Conservation (phyloP, 2,888 invertebrate genomes). For the Tortrix viridana region DNA sequence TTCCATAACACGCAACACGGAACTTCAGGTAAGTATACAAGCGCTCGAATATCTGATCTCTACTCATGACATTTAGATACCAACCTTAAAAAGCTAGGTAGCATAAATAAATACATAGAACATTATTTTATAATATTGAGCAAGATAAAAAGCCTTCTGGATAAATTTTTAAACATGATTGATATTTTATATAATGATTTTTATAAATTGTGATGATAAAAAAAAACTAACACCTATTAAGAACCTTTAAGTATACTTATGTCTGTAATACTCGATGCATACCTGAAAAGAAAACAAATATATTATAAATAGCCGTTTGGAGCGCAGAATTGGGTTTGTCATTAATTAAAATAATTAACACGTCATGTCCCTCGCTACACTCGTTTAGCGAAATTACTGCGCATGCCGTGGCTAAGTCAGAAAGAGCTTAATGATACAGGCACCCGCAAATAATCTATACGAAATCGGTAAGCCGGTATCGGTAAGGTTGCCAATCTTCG, state of each 20-base stretch:
- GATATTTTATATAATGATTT: background rate
- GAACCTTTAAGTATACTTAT: background rate
- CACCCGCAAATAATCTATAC: no score
- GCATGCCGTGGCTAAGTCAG: no score
- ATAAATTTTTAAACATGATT: background rate
- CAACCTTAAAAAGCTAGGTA: background rate
- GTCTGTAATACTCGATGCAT: background rate
- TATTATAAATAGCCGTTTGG: background rate
- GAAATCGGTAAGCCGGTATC: no score
- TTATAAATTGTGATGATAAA: background rate
- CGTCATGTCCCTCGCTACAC: no score
- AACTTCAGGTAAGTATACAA: no score
- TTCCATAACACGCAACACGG: no score
- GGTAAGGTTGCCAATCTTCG: no score
- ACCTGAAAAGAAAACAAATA: constrained; percentile 8
- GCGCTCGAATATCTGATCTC: no score
- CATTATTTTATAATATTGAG: constrained; percentile 10
- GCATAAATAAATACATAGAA: constrained; percentile 9
- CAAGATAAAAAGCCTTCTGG: constrained; percentile 13
- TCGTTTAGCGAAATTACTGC: no score
- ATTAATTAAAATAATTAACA: no score
- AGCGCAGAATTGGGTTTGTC: background rate
- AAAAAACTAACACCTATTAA: background rate
- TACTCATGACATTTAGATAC: background rate
- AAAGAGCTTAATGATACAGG: no score